Percentiles rank a stretch among this genome's conserved stretches.
Conservation (phyloP, 2,797 vertebrate species). For the Scarus forsteni region DNA sequence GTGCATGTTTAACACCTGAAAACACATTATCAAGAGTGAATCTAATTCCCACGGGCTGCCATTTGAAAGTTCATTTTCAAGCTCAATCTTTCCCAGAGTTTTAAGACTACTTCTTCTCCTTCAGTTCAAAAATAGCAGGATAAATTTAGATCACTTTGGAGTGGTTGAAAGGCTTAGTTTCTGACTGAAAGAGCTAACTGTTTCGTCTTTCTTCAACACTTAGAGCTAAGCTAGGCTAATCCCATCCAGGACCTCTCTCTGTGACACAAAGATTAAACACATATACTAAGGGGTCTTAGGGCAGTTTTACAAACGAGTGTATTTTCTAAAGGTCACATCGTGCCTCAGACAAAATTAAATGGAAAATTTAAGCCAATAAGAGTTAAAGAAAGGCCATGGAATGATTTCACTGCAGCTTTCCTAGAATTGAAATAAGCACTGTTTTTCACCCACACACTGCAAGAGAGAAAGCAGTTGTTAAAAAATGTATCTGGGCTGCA, state of each 20-base stretch:
- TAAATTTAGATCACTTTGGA: conserved; percentile 29
- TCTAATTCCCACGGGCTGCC: conserved; percentile 1
- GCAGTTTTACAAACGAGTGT: conserved; percentile 21
- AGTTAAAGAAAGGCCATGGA: conserved; percentile 31
- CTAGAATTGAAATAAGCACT: conserved; percentile 56
- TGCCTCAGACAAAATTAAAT: conserved; percentile 25
- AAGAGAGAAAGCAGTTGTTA: no score
- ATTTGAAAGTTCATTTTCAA: conserved; percentile 27
- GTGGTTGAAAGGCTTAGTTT: conserved; percentile 33
- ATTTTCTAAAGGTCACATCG: conserved; percentile 24
- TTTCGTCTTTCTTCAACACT: conserved; percentile 12
- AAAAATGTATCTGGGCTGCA: no score
- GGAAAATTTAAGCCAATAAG: conserved; percentile 32
- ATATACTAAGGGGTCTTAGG: conserved; percentile 8
- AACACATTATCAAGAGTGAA: conserved; percentile 13
- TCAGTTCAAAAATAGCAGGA: conserved; percentile 25
- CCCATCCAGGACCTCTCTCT: conserved; percentile 7
- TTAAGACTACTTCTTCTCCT: conserved; percentile 21
- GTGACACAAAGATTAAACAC: conserved; percentile 5
- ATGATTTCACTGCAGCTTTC: conserved; percentile 21
- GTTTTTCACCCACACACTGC: conserved; percentile 39
- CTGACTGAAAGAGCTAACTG: background rate
- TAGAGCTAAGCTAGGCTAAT: conserved; percentile 6
- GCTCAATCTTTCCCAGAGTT: conserved; percentile 17
- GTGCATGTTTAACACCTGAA: conserved; percentile 8